Base-by-base conservation (phyloP, 1,140 invertebrate genomes). In the Panulirus ornatus region DNA sequence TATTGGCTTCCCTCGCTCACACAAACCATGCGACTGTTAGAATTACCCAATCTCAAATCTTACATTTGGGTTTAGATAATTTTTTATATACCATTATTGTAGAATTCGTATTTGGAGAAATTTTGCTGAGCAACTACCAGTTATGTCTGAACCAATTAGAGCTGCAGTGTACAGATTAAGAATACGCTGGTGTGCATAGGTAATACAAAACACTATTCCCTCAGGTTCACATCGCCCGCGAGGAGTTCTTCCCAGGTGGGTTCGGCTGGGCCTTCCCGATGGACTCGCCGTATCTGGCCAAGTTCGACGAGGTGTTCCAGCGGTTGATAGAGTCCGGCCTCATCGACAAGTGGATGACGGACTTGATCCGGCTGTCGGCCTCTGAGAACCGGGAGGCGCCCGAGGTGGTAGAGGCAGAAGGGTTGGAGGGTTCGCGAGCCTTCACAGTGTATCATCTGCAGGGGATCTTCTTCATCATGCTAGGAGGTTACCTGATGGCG, bases 381-480 rank as follows among this genome's bases (percentile, higher is more conserved):
- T 76, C 83, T 2, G 66, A 66, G 54, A 47, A 54, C 30, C 16
- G 51, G 22, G 87, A 71, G 40, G 5, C 42, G 3, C 5, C 22
- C 40, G 47, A 42, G 78, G 34, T 79, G 70, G 34, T 76, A 36
- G 78, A 70, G 58, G n/a, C 27, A 16, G 78, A 76, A 19, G 51
- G n/a, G n/a, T n/a, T 40, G 22, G 42, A 88, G 6, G 54, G 81
- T 1, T 66, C 75, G 8, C 44, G 73, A 19, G 63, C 79, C 66
- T 85, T 91, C 86, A 89, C 91, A 0, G 76, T 91, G 9, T 91
- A 89, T 66, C 91, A 89, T 40, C 70, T 91, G 70, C 87, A 89
- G 79, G 91, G 85, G 9, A 73, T 81, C 0, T 88, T 88, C 40
- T 51, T 82, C 27, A 38, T 88, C 19, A 82, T 63, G 40, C 14